Evolutionary conservation across 2,797 vertebrate species (phyloP), one percentile per base, ranked within the genome.

Genomic region (Scleropages formosus): DNA sequence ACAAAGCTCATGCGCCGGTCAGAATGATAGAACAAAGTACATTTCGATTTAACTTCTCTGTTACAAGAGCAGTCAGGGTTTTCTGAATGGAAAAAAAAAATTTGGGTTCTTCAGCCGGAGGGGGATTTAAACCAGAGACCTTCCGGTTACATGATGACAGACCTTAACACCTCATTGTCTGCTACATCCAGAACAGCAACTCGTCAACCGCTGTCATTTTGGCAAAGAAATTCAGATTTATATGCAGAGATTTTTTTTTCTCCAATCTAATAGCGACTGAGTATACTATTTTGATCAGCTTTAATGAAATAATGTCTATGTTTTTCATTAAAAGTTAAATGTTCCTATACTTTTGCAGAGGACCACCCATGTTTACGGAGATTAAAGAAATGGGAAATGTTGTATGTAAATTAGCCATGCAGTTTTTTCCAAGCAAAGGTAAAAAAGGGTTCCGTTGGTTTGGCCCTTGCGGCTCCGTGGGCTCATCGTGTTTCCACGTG

Each of bases 161-260:
- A 2, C 31, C 39, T 31, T 39, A 39, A 39, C 6, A 6, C 31
- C 39, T 39, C 31, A 39, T 6, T n/a, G n/a, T n/a, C n/a, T 39
- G 31, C 31, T 39, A 6, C 31, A 39, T 39, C 10, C 44, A 11
- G n/a, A 46, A 26, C 53, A 73, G 73, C 64, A 62, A 39, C 1
- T 61, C 53, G 44, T 70, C 76, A 79, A n/a, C n/a, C n/a, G n/a
- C n/a, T n/a, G n/a, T 75, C 77, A 81, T 80, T 86, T 86, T 83
- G 81, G 79, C 74, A 82, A 53, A 63, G 46, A 18, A 10, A 70
- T 76, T 76, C 39, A 61, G n/a, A 68, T 68, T 75, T 49, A 62
- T 10, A n/a, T 10, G 4, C 11, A n/a, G 6, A 18, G 39, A 24
- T 75, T 49, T 27, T 12, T 27, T 26, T 27, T 31, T 72, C 15